These are phyloP conservation scores for Philypnodon macrostomus DNA, from an alignment of 2,797 vertebrate genomes.

Conservation along the genomic window DNA sequence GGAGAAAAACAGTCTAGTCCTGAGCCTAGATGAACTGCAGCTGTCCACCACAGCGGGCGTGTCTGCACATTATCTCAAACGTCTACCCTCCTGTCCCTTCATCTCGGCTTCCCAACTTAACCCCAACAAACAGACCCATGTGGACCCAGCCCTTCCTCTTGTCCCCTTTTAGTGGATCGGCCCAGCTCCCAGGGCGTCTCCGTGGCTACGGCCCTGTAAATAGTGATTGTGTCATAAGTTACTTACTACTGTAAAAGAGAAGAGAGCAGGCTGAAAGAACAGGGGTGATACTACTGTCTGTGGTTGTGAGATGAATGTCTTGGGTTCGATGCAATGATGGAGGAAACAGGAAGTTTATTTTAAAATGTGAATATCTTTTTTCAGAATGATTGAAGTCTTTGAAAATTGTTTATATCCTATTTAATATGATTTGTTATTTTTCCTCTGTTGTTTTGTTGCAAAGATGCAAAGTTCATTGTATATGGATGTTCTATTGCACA, in stretches of 20 bases:
- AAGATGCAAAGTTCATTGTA: slow-evolving; percentile 44
- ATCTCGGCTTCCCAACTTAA: slow-evolving; percentile 21
- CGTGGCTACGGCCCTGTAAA: slow-evolving; percentile 66
- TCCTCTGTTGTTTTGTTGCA: slow-evolving; percentile 35
- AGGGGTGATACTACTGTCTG: slow-evolving; percentile 37
- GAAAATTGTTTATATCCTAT: slow-evolving; percentile 64
- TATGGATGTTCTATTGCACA: slow-evolving; percentile 61
- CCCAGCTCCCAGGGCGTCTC: slow-evolving; percentile 65
- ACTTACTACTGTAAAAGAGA: slow-evolving; percentile 36
- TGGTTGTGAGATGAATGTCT: slow-evolving; percentile 65
- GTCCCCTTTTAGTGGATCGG: slow-evolving; percentile 39
- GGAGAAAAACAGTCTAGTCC: slow-evolving; percentile 10
- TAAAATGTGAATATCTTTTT: slow-evolving; percentile 71
- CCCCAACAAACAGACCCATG: slow-evolving; percentile 31
- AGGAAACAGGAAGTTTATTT: slow-evolving; percentile 69
- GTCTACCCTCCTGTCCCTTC: slow-evolving; percentile 10
- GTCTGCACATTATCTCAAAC: slow-evolving; percentile 17
- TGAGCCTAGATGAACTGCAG: slow-evolving; percentile 52
- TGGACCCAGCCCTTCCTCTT: slow-evolving; percentile 18
- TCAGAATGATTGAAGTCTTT: slow-evolving; percentile 63
- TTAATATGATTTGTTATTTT: slow-evolving; percentile 51
- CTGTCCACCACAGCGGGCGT: slow-evolving; percentile 15
- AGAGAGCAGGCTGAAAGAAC: slow-evolving; percentile 29
- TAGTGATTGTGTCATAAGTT: slow-evolving; percentile 56
- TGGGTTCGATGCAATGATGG: slow-evolving; percentile 72